A percentile compares a stretch with the other conserved stretches of the same genome.
Evolutionary conservation across 2,888 invertebrate genomes (phyloP).

Genomic region (Cephus spinipes): DNA sequence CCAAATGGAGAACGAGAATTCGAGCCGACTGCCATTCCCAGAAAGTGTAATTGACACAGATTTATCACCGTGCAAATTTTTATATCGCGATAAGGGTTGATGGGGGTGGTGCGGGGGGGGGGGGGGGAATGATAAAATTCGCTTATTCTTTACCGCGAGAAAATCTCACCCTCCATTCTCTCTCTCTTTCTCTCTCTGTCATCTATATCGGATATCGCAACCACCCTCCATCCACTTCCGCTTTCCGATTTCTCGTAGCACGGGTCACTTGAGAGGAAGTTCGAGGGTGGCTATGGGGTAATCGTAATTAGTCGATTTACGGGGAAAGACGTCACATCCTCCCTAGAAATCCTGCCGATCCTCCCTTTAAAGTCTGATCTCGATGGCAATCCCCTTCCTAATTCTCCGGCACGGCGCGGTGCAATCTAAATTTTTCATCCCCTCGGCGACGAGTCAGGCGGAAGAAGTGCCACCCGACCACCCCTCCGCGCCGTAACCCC

Average conservation of each 20-base stretch:
- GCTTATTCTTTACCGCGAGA: background rate
- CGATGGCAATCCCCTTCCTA: background rate
- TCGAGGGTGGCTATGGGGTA: background rate
- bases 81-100: background rate
- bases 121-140: background rate
- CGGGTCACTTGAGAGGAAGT: background rate
- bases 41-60: conserved; percentile 50
- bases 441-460: conserved; percentile 53
- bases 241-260: background rate
- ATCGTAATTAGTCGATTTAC: background rate
- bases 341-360: background rate
- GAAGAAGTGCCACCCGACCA: conserved; percentile 55
- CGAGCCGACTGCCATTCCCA: conserved; percentile 36
- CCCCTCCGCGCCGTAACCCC: conserved; percentile 25
- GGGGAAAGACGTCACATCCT: background rate
- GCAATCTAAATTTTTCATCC: conserved; percentile 70
- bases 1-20: conserved; percentile 30
- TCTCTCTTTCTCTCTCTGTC: background rate
- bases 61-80: conserved; percentile 34
- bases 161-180: background rate
- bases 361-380: background rate
- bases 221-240: background rate
- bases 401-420: conserved; percentile 47
- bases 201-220: background rate
- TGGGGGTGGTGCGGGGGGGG: too few species aligned